Evolutionary conservation across 2,888 invertebrate genomes (phyloP).

Genomic region (Cryptocephalus moraei): DNA sequence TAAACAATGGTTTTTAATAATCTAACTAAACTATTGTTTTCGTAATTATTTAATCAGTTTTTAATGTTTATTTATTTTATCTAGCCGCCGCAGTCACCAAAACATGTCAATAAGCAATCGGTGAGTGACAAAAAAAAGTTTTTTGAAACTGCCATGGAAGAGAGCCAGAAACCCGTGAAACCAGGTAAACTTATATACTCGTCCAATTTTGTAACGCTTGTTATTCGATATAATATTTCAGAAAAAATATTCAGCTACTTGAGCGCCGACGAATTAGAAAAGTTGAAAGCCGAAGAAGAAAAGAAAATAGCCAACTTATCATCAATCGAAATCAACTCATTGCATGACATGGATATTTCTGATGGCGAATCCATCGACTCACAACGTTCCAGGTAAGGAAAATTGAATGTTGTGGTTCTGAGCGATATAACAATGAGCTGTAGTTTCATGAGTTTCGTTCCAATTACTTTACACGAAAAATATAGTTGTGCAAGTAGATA

Average conservation of each 20-base stretch:
- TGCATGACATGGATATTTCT: conserved; percentile 46
- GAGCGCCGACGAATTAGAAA: conserved; percentile 87
- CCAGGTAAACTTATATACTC: conserved; percentile 49
- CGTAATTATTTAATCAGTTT: neutral
- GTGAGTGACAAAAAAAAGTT: conserved; percentile 91
- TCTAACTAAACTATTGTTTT: neutral
- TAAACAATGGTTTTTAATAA: neutral
- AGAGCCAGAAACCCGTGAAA: conserved; percentile 77
- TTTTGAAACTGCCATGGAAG: conserved; percentile 94
- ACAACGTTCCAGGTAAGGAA: conserved; percentile 29
- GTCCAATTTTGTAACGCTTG: neutral
- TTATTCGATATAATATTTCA: conserved; percentile 34
- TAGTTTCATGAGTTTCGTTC: neutral
- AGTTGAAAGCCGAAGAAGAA: conserved; percentile 89
- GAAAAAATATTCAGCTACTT: conserved; percentile 90
- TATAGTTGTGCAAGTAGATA: too few relatives aligned
- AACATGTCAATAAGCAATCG: conserved; percentile 54
- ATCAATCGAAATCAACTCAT: conserved; percentile 50
- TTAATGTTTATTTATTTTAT: conserved; percentile 5
- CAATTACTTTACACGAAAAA: too few relatives aligned
- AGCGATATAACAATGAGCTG: neutral
- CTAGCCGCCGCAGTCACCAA: conserved; percentile 53
- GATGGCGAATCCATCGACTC: conserved; percentile 40
- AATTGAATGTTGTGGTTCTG: neutral
- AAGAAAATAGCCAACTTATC: conserved; percentile 71